A percentile compares a stretch with the other conserved stretches of the same genome.
These are phyloP conservation scores for Amphiprion percula DNA, from an alignment of 2,113 vertebrate species.

Conservation along the genomic window DNA sequence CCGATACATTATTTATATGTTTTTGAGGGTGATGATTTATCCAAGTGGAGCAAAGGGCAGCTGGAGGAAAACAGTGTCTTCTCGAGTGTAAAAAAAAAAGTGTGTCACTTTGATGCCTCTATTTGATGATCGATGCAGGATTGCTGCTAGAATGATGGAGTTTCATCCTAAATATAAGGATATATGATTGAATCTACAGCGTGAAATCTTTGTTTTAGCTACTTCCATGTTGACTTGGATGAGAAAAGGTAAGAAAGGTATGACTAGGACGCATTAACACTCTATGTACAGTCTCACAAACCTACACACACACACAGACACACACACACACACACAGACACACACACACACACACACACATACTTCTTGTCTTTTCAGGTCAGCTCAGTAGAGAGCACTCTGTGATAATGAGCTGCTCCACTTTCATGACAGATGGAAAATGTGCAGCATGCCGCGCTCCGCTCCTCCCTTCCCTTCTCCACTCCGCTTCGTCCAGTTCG, in stretches of 20 bases:
- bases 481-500: constrained; percentile 32
- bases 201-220: neutral
- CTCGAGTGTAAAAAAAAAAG: constrained; percentile 20
- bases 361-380: constrained; percentile 77
- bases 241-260: neutral
- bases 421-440: constrained; percentile 88
- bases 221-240: neutral
- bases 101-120: constrained; percentile 26
- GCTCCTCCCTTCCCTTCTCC: constrained; percentile 63
- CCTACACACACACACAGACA: constrained; percentile 27
- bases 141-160: constrained; percentile 5
- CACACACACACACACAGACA: constrained; percentile 29
- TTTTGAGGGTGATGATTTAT: constrained; percentile 61
- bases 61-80: constrained; percentile 18
- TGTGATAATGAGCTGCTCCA: constrained; percentile 84
- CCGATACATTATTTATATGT: constrained; percentile 61
- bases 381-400: constrained; percentile 81
- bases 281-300: constrained; percentile 26
- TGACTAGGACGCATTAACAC: constrained; percentile 27
- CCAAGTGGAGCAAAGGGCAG: constrained; percentile 31
- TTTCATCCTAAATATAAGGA: neutral
- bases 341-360: constrained; percentile 25
- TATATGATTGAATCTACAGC: neutral
- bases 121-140: constrained; percentile 23
- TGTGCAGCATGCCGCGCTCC: constrained; percentile 67